These are phyloP conservation scores for Balearica regulorum DNA, from an alignment of 2,797 vertebrate genomes.

Conservation along the genomic window DNA sequence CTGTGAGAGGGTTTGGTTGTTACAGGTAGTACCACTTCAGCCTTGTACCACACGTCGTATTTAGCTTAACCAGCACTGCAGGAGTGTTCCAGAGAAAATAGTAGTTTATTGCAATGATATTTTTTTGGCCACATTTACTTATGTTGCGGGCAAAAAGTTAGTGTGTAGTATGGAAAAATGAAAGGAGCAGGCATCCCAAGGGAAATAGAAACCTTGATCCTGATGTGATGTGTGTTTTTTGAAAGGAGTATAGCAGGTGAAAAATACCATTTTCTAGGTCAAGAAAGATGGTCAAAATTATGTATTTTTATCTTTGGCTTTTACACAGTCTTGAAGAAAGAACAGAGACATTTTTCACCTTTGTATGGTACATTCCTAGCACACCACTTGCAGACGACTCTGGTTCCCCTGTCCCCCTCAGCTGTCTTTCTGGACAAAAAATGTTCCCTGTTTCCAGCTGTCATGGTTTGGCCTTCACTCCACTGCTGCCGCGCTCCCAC, in stretches of 20 bases:
- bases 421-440: not conserved
- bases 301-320: not conserved
- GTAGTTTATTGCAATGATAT: not conserved
- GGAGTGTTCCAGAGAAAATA: not conserved
- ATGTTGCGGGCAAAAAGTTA: not conserved
- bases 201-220: not conserved
- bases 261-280: not conserved
- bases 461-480: not conserved
- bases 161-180: not conserved
- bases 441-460: not conserved
- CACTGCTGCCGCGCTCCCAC: not conserved
- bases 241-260: not conserved
- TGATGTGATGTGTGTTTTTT: not conserved
- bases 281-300: not conserved
- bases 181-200: not conserved
- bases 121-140: not conserved
- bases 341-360: not conserved
- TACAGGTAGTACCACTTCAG: not conserved
- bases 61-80: not conserved
- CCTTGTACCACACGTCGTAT: rapidly evolving
- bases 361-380: rapidly evolving
- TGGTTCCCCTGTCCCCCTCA: not conserved
- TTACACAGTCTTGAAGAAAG: rapidly evolving
- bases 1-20: not conserved
- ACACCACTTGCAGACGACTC: rapidly evolving